A percentile compares a stretch with the other conserved stretches of the same genome.
Evolutionary conservation across 2,797 vertebrate species (phyloP).

Genomic region (Enteromius fasciolatus): DNA sequence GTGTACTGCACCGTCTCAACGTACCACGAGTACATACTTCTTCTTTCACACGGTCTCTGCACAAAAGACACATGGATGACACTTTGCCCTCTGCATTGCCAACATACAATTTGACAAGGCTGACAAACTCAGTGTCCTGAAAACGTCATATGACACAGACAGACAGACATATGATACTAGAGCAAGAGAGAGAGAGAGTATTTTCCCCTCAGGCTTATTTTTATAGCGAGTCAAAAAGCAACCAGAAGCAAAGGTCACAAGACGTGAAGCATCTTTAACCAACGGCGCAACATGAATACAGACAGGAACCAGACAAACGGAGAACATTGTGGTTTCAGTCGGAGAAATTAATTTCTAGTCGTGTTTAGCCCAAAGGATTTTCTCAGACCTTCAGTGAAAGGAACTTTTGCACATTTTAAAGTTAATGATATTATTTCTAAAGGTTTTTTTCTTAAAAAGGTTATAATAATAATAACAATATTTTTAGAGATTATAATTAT

Average conservation of each 20-base stretch:
- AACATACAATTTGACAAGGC: constrained; percentile 27
- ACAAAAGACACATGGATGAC: constrained; percentile 26
- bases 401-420: not conserved
- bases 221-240: constrained; percentile 7
- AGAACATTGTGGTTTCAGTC: not conserved
- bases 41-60: not conserved
- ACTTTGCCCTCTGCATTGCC: constrained; percentile 22
- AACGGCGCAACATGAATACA: not conserved
- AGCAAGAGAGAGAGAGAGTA: constrained; percentile 32
- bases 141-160: constrained; percentile 27
- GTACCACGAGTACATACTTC: constrained; percentile 31
- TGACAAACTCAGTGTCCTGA: not conserved
- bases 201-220: constrained; percentile 30
- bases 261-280: constrained; percentile 26
- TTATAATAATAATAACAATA: not conserved
- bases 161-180: constrained; percentile 24
- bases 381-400: not conserved
- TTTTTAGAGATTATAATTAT: not conserved
- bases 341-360: not conserved
- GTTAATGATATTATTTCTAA: not conserved
- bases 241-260: constrained; percentile 41
- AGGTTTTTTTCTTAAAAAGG: not conserved
- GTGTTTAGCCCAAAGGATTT: not conserved
- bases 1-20: constrained; percentile 53
- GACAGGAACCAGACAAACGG: not conserved